Evolutionary conservation across 2,888 invertebrate species (phyloP).

Genomic region (Orchesellides sinensis): DNA sequence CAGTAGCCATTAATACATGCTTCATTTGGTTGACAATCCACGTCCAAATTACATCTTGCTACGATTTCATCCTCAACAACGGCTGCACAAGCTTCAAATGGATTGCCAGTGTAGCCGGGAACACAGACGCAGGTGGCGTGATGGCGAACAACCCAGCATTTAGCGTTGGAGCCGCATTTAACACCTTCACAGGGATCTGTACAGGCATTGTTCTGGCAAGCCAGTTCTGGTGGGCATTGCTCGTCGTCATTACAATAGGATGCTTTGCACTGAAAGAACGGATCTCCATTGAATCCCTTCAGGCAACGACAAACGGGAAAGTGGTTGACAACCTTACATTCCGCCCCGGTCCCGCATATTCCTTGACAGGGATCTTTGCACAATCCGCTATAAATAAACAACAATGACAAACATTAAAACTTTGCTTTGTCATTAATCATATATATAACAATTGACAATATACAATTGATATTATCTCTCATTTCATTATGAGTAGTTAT

Average conservation of each 20-base stretch:
- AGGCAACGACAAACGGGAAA: slow-evolving; percentile 74
- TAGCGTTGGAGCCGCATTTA: slow-evolving; percentile 73
- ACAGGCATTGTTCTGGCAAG: slow-evolving; percentile 72
- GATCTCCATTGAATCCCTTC: slow-evolving; percentile 74
- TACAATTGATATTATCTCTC: background rate
- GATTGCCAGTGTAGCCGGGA: slow-evolving; percentile 74
- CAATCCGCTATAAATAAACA: slow-evolving; percentile 65
- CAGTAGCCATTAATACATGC: slow-evolving; percentile 74
- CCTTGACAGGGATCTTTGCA: slow-evolving; percentile 74
- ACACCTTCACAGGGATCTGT: slow-evolving; percentile 73
- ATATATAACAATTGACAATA: background rate
- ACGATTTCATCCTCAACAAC: slow-evolving; percentile 75
- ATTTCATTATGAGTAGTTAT: slow-evolving; percentile 2
- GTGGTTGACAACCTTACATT: slow-evolving; percentile 73
- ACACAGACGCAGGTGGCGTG: slow-evolving; percentile 73
- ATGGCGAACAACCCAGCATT: slow-evolving; percentile 74
- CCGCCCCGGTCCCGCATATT: slow-evolving; percentile 71
- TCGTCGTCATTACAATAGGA: slow-evolving; percentile 74
- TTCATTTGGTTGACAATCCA: slow-evolving; percentile 72
- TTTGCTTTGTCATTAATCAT: background rate
- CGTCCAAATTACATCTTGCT: slow-evolving; percentile 73
- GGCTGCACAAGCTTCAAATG: slow-evolving; percentile 74
- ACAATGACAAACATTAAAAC: background rate
- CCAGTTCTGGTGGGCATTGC: slow-evolving; percentile 74
- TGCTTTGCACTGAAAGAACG: slow-evolving; percentile 74